phyloP scores from a whole-genome alignment of 2,888 invertebrate species.

The Conus canariensis region DNA sequence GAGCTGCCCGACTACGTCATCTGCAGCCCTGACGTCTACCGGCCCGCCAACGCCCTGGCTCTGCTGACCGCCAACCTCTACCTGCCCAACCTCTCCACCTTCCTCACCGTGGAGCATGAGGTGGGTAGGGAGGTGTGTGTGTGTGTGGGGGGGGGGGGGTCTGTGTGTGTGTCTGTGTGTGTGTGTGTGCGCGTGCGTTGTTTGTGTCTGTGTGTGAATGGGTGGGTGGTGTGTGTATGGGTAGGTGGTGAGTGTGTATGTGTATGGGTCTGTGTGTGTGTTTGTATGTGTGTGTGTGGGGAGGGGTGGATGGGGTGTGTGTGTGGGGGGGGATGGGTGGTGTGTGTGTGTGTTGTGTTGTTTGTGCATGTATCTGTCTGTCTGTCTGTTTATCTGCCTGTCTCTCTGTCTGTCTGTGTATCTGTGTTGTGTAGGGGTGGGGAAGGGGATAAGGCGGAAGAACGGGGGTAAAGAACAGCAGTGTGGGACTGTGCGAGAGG shows the following conservation, averaged over 20 bases:
- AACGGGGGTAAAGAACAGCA: too few species aligned
- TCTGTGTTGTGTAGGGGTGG: background rate
- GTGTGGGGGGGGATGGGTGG: too few species aligned
- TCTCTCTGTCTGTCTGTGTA: background rate
- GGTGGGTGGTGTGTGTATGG: too few species aligned
- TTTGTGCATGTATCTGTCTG: background rate
- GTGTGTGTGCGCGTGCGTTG: too few species aligned
- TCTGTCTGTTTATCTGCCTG: background rate
- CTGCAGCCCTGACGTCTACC: conserved; percentile 65
- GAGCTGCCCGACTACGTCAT: conserved; percentile 71
- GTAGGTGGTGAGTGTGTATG: too few species aligned
- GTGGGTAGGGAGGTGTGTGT: conserved; percentile 9
- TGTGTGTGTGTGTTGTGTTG: background rate
- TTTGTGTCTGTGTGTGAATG: background rate
- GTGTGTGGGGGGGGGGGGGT: background rate
- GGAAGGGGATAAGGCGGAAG: too few species aligned
- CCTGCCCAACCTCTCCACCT: conserved; percentile 65
- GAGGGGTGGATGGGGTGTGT: background rate
- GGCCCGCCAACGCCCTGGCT: conserved; percentile 68
- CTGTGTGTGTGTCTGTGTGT: too few species aligned
- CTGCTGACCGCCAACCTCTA: conserved; percentile 71
- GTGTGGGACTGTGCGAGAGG: too few species aligned
- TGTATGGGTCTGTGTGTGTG: background rate
- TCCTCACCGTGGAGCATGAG: conserved; percentile 61
- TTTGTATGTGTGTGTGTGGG: background rate